These are phyloP conservation scores for Brotula barbata DNA, from an alignment of 2,797 vertebrate genomes.

Conservation along the genomic window DNA sequence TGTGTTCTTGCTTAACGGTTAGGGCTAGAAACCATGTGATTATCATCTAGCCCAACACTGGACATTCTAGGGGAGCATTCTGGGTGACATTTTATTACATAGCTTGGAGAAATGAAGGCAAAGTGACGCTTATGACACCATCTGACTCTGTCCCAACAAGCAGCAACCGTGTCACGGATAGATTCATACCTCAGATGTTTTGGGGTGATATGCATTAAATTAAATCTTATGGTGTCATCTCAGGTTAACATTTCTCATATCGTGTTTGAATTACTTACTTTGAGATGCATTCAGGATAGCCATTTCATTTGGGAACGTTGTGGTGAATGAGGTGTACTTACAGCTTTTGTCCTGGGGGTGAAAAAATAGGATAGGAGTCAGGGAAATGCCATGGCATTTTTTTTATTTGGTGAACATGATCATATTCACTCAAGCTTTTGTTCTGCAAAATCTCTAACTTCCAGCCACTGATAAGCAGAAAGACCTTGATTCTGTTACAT, in stretches of 20 bases:
- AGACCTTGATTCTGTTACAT: no score
- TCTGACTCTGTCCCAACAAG: background rate
- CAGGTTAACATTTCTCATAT: background rate
- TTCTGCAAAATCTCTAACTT: no score
- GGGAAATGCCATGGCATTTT: no score
- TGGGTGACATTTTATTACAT: slow-evolving; percentile 7
- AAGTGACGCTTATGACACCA: background rate
- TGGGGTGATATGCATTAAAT: background rate
- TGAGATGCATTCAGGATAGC: background rate
- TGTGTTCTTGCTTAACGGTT: no score
- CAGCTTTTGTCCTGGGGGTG: no score
- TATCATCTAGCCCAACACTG: slow-evolving; percentile 18
- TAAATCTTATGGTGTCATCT: background rate
- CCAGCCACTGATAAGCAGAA: no score
- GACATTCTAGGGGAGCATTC: slow-evolving; percentile 11
- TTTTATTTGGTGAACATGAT: no score
- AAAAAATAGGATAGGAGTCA: no score
- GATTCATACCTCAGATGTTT: background rate
- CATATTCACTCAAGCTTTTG: no score
- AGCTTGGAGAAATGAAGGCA: background rate
- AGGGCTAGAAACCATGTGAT: slow-evolving; percentile 17
- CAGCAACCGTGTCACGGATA: background rate
- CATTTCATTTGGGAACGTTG: no score
- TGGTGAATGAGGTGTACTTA: no score
- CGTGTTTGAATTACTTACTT: background rate